Evolutionary conservation across 2,888 invertebrate species (phyloP), one percentile per base, ranked within the genome.

Genomic region (Chrysolina oricalcia): DNA sequence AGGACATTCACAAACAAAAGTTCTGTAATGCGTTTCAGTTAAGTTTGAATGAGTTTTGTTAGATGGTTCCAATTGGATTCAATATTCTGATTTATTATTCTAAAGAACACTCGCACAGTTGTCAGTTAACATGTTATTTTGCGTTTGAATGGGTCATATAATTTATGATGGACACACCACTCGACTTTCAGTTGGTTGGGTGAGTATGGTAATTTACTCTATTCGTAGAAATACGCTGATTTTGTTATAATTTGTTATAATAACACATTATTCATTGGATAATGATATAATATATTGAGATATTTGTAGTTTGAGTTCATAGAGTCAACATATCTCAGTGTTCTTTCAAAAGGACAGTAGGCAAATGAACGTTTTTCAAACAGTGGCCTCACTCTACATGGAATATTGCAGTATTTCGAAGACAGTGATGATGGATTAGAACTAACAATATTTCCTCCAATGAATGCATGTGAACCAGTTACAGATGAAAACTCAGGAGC

Each of bases 331-430:
- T 46, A 13, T 46, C 46, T 46, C 9, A 46, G 46, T 15, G 48
- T 48, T 48, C 48, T 48, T 48, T 48, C 48, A 48, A n/a, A 48
- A 48, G 48, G 48, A 48, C 48, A n/a, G n/a, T n/a, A n/a, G n/a
- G n/a, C n/a, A n/a, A n/a, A n/a, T n/a, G n/a, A n/a, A n/a, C n/a
- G n/a, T 41, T 43, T 43, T 43, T 43, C 15, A 13, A 8, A 43
- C 4, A 43, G 43, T 13, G 43, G 43, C 43, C 43, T 10, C 43
- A 43, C 43, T 41, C 41, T 41, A 13, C 5, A 41, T 6, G 41
- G 13, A 41, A 9, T 41, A 41, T 41, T 41, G 41, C 75, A n/a
- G n/a, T n/a, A n/a, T n/a, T n/a, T n/a, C n/a, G n/a, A n/a, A n/a
- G n/a, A n/a, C n/a, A n/a, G n/a, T n/a, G n/a, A n/a, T n/a, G n/a